phyloP scores from a whole-genome alignment of 2,888 invertebrate genomes.

The Steromphala cineraria region DNA sequence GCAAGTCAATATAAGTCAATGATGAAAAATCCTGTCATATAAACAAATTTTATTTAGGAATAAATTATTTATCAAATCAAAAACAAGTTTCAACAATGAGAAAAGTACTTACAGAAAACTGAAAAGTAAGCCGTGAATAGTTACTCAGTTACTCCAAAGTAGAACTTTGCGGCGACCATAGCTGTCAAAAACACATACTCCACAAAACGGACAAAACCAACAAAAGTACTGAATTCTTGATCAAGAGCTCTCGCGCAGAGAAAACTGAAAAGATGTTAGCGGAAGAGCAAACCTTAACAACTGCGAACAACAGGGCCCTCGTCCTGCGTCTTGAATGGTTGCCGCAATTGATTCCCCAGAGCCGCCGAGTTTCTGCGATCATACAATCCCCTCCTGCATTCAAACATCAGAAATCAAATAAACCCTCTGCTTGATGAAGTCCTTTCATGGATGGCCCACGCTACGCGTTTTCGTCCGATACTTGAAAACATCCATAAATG shows the following conservation, averaged over 20 bases:
- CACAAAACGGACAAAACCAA: neutral
- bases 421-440: constrained; percentile 14
- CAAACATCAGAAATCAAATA: constrained; percentile 18
- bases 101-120: constrained; percentile 1
- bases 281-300: neutral
- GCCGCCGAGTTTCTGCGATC: neutral
- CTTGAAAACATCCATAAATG: constrained; percentile 17
- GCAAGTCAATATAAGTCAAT: neutral
- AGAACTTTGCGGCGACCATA: neutral
- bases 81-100: neutral
- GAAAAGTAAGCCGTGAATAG: neutral
- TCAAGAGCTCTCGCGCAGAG: neutral
- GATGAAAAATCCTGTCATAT: neutral
- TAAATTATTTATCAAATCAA: no score
- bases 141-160: neutral
- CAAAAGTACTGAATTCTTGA: neutral
- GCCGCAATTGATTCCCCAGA: neutral
- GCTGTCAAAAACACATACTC: neutral
- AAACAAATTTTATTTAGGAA: neutral
- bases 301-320: neutral
- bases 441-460: constrained; percentile 13
- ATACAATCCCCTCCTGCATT: constrained; percentile 3
- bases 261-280: neutral
- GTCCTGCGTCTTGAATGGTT: neutral
- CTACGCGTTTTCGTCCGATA: neutral